phyloP scores from a whole-genome alignment of 2,113 vertebrate genomes.

The Nothoprocta perdicaria region DNA sequence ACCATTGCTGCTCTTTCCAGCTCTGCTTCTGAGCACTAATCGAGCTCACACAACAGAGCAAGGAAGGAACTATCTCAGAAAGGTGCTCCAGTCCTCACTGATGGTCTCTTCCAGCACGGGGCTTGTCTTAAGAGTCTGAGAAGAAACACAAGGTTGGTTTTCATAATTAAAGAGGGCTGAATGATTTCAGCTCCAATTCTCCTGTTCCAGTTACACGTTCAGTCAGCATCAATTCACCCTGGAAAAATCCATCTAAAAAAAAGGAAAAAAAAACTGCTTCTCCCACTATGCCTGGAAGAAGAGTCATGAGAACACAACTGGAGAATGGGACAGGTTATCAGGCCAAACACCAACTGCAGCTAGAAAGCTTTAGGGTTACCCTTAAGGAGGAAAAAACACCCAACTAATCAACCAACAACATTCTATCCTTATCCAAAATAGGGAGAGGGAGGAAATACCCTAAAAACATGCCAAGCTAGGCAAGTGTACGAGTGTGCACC shows the following conservation, averaged over 20 bases:
- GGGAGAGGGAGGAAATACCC: neutral
- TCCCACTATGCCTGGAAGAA: neutral
- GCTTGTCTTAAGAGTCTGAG: neutral
- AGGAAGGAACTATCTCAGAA: neutral
- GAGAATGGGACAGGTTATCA: neutral
- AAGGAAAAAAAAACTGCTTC: neutral
- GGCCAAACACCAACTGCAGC: neutral
- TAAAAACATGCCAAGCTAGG: neutral
- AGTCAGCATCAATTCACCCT: neutral
- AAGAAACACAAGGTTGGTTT: neutral
- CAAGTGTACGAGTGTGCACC: neutral
- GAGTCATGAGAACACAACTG: neutral
- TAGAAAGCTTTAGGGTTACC: neutral
- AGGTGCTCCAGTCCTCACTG: neutral
- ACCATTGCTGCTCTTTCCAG: neutral
- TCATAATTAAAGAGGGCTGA: neutral
- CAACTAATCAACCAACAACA: too few species aligned
- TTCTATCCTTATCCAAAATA: neutral
- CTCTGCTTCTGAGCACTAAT: neutral
- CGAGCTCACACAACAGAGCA: neutral
- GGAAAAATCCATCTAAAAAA: neutral
- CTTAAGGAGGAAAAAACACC: neutral
- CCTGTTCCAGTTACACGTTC: neutral
- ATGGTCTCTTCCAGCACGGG: slow-evolving; percentile 24
- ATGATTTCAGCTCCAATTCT: neutral